Evolutionary conservation across 2,888 invertebrate genomes (phyloP).

Genomic region (Pimpla rufipes): DNA sequence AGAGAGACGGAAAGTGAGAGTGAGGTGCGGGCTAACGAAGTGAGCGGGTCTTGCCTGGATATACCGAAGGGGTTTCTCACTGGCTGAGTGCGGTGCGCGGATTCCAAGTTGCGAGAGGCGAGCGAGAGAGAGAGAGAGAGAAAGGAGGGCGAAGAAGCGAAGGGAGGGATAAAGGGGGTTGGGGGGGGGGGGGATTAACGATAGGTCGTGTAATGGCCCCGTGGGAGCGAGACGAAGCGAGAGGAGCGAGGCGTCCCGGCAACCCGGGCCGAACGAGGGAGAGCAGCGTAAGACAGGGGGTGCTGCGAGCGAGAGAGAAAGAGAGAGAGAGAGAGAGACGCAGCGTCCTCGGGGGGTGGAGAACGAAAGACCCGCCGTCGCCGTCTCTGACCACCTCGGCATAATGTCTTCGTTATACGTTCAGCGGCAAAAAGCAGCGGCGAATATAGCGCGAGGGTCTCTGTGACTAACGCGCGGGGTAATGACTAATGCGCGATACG

Average conservation of each 20-base stretch:
- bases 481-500: conserved; percentile 68
- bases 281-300: conserved; percentile 50
- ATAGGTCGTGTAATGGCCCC: conserved; percentile 64
- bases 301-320: background rate
- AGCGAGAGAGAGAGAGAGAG: too few species aligned
- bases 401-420: conserved; percentile 77
- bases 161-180: background rate
- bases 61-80: conserved; percentile 51
- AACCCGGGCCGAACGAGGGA: conserved; percentile 32
- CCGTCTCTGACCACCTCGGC: conserved; percentile 44
- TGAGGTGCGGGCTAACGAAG: conserved; percentile 16
- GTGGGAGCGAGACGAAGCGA: conserved; percentile 30
- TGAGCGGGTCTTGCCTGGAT: conserved; percentile 6
- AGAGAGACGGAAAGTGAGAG: too few species aligned
- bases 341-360: background rate
- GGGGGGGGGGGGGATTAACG: conserved; percentile 49
- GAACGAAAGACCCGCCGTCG: conserved; percentile 6
- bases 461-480: conserved; percentile 70
- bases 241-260: conserved; percentile 8
- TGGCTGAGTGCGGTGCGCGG: conserved; percentile 23
- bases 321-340: conserved; percentile 19
- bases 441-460: conserved; percentile 36
- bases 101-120: conserved; percentile 51
- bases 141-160: too few species aligned
- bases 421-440: conserved; percentile 66